Evolutionary conservation across 2,888 invertebrate species (phyloP), one percentile per base, ranked within the genome.

Genomic region (Epinotia bilunana): DNA sequence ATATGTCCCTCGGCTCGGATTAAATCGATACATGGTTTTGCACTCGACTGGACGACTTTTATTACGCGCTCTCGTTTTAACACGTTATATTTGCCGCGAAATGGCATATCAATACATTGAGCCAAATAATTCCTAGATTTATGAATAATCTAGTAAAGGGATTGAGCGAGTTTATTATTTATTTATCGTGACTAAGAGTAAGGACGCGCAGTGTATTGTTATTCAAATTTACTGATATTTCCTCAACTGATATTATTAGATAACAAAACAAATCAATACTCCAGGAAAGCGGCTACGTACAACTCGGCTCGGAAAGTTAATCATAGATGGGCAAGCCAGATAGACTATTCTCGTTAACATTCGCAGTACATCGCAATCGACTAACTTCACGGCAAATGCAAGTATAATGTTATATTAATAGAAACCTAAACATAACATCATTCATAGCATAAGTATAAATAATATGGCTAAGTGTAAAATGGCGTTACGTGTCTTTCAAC

Each of bases 401-500:
- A n/a, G 16, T 49, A 18, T 28, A 53, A 28, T 28, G 23, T 28
- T 28, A 28, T 28, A 28, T 28, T 28, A 28, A 28, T 3, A 28
- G 23, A 28, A 28, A 28, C 23, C 23, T 28, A 28, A 28, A 13
- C 20, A 23, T 23, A 13, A 16, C 7, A 39, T 64, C 23, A 49
- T 39, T 13, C 23, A 46, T 23, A 23, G 28, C 23, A 13, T 16
- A 23, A 11, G 39, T 39, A 9, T 39, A 39, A 33, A 23, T 20
- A 60, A 23, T 16, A n/a, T 46, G 28, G 69, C 20, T 39, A 33
- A 9, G 49, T 53, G 46, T 9, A 71, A 71, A 71, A 71, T 71
- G 13, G 53, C 33, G 61, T 20, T 20, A 13, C 7, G 7, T 67
- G n/a, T 13, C 28, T 55, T 39, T 20, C 39, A 67, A 39, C 18